Evolutionary conservation across 1,140 invertebrate genomes (phyloP).

Genomic region (Drosophila nannoptera): DNA sequence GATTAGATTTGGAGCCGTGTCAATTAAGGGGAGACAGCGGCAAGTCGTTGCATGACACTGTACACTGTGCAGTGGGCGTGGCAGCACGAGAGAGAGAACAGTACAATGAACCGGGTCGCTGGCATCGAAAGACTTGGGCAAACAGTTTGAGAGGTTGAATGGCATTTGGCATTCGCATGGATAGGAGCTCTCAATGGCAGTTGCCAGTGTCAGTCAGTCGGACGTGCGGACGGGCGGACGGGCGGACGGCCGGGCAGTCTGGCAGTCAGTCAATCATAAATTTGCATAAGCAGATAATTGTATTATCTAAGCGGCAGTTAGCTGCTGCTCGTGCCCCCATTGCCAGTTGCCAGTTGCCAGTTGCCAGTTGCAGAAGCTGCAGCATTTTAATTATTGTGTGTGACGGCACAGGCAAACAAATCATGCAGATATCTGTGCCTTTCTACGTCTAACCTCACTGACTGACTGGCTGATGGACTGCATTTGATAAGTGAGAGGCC

Average conservation of each 20-base stretch:
- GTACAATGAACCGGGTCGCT: slow-evolving; percentile 56
- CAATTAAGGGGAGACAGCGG: slow-evolving; percentile 2
- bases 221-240: too few relatives aligned
- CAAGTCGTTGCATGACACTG: slow-evolving; percentile 19
- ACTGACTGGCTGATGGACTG: slow-evolving; percentile 56
- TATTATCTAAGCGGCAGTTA: slow-evolving; percentile 67
- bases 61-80: slow-evolving; percentile 45
- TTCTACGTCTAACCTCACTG: slow-evolving; percentile 15
- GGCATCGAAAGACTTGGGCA: slow-evolving; percentile 51
- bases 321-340: too few relatives aligned
- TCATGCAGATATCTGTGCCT: slow-evolving; percentile 16
- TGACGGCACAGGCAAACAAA: slow-evolving; percentile 46
- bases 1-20: too few relatives aligned
- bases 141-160: slow-evolving; percentile 73
- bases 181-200: slow-evolving; percentile 44
- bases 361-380: slow-evolving; percentile 38
- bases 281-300: slow-evolving; percentile 68
- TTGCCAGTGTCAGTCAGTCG: slow-evolving; percentile 34
- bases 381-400: slow-evolving; percentile 76
- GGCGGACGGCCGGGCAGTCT: slow-evolving; percentile 19
- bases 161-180: slow-evolving; percentile 65
- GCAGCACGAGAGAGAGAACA: slow-evolving; percentile 41
- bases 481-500: slow-evolving; percentile 71
- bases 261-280: slow-evolving; percentile 70
- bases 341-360: slow-evolving; percentile 22